Evolutionary conservation across 1,140 invertebrate genomes (phyloP), one percentile per base, ranked within the genome.

Genomic region (Dendrolimus punctatus): DNA sequence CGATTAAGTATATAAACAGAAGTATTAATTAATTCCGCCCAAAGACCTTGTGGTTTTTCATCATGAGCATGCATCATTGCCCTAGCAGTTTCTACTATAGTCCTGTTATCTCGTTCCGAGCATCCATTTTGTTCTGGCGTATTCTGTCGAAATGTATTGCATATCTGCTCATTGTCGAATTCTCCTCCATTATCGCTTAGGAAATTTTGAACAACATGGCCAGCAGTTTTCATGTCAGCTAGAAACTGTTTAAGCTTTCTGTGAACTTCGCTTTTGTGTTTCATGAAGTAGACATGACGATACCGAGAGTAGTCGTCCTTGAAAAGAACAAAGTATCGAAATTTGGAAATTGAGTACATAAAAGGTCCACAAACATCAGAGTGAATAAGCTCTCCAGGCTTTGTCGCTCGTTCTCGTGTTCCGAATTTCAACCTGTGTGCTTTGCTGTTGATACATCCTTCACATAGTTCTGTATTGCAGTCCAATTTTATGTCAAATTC

Each of bases 101-200:
- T 51, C 6, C 50, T 6, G n/a, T 51, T 51, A 7, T 43, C 42
- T 39, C 50, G 1, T 41, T 51, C 50, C 8, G 6, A 10, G 38
- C 41, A 41, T 23, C 23, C 23, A 23, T 23, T 23, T 23, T 23
- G 23, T 23, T 23, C 23, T 23, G 23, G 23, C 23, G 23, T 23
- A 23, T 51, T 51, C n/a, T 45, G 50, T 51, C 39, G n/a, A 4
- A 36, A 38, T n/a, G 36, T 51, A 40, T 51, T 39, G 9, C 37
- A n/a, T 37, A 43, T 44, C 5, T 41, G 8, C 8, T 51, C 9
- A 4, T 44, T 51, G 36, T 51, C 50, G n/a, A 51, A 51, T 45
- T 51, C 42, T 5, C 42, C 42, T 38, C 42, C 50, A 9, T 51
- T 44, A 39, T 45, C 42, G 9, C 50, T 51, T 8, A 51, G 41